A percentile compares a stretch with the other conserved stretches of the same genome.
Conservation (phyloP, 2,888 invertebrate genomes). For the Glyphotaelius pellucidus region DNA sequence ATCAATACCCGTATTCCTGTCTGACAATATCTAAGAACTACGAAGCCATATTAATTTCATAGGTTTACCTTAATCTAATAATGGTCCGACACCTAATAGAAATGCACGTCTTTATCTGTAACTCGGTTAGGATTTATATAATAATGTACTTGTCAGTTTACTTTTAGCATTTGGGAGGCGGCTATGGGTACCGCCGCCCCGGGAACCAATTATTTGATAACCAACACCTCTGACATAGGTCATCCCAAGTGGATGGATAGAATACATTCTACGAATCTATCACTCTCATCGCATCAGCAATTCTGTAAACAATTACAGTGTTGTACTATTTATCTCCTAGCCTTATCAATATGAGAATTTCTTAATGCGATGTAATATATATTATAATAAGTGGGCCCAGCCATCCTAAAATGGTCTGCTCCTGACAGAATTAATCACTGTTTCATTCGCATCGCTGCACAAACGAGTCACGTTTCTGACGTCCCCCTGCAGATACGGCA, state of each 20-base stretch:
- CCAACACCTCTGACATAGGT: no score
- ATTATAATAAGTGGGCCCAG: not conserved
- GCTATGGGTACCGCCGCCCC: no score
- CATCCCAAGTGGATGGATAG: not conserved
- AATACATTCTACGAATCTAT: no score
- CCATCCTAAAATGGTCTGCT: not conserved
- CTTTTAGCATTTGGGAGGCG: no score
- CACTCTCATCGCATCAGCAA: no score
- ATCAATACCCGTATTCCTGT: not conserved
- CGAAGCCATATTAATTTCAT: not conserved
- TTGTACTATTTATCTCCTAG: not conserved
- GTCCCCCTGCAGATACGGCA: not conserved
- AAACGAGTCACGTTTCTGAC: not conserved
- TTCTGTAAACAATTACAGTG: no score
- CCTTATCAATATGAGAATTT: not conserved
- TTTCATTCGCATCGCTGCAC: not conserved
- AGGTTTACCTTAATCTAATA: not conserved
- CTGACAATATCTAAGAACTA: not conserved
- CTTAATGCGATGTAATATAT: not conserved
- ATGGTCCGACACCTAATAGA: not conserved
- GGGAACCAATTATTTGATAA: no score
- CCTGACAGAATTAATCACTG: constrained; percentile 15
- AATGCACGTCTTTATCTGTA: no score
- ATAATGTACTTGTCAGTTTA: no score
- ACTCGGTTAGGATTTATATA: not conserved